These are phyloP conservation scores for Neomonachus schauinslandi DNA, from an alignment of 2,113 vertebrate species.

Conservation along the genomic window DNA sequence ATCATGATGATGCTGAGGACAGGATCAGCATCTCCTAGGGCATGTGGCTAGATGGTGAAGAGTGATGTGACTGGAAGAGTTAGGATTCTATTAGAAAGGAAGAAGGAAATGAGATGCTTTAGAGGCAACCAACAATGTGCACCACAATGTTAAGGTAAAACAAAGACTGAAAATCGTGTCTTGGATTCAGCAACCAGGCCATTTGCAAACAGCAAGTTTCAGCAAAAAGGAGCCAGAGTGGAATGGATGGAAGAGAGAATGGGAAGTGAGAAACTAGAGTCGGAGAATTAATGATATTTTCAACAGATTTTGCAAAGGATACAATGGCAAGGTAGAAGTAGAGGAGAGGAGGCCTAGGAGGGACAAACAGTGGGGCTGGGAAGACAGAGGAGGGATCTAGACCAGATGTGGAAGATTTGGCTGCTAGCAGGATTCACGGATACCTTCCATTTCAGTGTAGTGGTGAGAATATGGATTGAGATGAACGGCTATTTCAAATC, in stretches of 20 bases:
- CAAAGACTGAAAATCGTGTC: not conserved
- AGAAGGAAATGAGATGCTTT: not conserved
- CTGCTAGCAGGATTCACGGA: not conserved
- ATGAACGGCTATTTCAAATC: not conserved
- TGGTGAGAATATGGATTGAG: not conserved
- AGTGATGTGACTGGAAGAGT: not conserved
- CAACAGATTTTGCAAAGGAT: not conserved
- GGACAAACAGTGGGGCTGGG: too few species aligned
- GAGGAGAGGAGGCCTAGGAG: not conserved
- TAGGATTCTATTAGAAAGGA: not conserved
- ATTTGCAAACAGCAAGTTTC: not conserved
- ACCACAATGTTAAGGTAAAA: not conserved
- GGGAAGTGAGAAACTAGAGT: not conserved
- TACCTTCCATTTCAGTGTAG: not conserved
- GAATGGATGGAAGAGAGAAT: not conserved
- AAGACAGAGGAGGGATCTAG: not conserved
- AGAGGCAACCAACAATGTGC: not conserved
- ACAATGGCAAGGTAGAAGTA: not conserved
- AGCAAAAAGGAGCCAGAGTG: not conserved
- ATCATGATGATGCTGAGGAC: not conserved
- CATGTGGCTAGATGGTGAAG: not conserved
- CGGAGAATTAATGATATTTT: not conserved
- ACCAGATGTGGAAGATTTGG: not conserved
- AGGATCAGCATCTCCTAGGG: not conserved
- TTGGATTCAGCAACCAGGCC: not conserved